Conservation (phyloP, 2,888 invertebrate genomes). For the Catocala nupta region DNA sequence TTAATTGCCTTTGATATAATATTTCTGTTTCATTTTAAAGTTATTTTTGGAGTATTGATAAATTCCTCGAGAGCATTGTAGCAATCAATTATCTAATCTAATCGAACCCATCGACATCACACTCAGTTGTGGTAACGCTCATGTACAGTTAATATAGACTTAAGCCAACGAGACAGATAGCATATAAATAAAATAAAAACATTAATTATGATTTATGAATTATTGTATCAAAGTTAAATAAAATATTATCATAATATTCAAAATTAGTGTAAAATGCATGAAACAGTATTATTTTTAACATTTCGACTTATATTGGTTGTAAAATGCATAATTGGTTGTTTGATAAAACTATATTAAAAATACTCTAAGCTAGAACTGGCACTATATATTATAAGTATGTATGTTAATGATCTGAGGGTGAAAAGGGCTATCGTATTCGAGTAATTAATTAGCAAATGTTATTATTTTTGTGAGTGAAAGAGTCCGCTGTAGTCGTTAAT, state of each 20-base stretch:
- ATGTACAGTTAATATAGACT: too few species aligned
- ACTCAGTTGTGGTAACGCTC: too few species aligned
- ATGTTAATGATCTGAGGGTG: neutral
- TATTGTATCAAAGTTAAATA: constrained; percentile 1
- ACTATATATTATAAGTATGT: neutral
- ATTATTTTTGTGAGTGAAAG: neutral
- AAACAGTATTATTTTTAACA: constrained; percentile 50
- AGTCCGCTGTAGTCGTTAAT: too few species aligned
- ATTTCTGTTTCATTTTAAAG: too few species aligned
- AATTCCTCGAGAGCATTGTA: too few species aligned
- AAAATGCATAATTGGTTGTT: constrained; percentile 1
- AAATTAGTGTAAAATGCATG: constrained; percentile 25
- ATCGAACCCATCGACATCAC: too few species aligned
- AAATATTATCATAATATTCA: constrained; percentile 1
- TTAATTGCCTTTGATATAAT: neutral
- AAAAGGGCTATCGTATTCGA: too few species aligned
- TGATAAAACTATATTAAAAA: neutral
- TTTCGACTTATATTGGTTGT: constrained; percentile 32
- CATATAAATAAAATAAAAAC: too few species aligned
- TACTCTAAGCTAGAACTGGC: neutral
- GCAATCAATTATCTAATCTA: too few species aligned
- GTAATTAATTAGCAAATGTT: neutral
- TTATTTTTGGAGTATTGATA: too few species aligned
- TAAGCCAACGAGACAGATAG: too few species aligned
- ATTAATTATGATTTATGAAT: too few species aligned